Evolutionary conservation across 2,113 vertebrate species (phyloP).

Genomic region (Oreochromis niloticus): DNA sequence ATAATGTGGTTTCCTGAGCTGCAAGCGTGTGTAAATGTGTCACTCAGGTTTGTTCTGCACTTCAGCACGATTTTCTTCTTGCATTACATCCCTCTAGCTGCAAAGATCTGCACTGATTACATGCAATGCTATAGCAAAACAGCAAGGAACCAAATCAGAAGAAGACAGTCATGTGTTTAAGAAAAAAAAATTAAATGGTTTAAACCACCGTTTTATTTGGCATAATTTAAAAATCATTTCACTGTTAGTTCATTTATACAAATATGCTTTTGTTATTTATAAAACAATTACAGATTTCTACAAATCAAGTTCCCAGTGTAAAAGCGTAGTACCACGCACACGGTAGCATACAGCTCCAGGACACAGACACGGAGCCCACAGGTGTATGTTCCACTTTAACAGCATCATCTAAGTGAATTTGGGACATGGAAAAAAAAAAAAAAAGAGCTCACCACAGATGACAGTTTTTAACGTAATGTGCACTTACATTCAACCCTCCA

Average conservation of each 20-base stretch:
- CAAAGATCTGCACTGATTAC: not conserved
- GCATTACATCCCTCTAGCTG: not conserved
- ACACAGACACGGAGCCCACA: constrained; percentile 54
- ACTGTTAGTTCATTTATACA: constrained; percentile 83
- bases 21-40: not conserved
- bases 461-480: constrained; percentile 46
- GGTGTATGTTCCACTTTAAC: constrained; percentile 61
- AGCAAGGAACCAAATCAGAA: not conserved
- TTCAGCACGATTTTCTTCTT: not conserved
- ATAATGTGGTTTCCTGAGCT: constrained; percentile 20
- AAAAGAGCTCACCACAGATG: constrained; percentile 40
- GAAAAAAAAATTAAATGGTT: constrained; percentile 9
- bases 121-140: not conserved
- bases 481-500: constrained; percentile 56
- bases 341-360: constrained; percentile 63
- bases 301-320: constrained; percentile 89
- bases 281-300: constrained; percentile 74
- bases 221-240: constrained; percentile 81
- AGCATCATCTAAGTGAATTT: constrained; percentile 53
- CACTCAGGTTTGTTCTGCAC: not conserved
- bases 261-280: constrained; percentile 76
- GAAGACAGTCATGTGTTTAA: not conserved
- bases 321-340: constrained; percentile 81
- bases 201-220: constrained; percentile 72
- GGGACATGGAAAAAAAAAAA: constrained; percentile 12